Evolutionary conservation across 2,888 invertebrate species (phyloP), one percentile per base, ranked within the genome.

Genomic region (Epistrophe grossulariae): DNA sequence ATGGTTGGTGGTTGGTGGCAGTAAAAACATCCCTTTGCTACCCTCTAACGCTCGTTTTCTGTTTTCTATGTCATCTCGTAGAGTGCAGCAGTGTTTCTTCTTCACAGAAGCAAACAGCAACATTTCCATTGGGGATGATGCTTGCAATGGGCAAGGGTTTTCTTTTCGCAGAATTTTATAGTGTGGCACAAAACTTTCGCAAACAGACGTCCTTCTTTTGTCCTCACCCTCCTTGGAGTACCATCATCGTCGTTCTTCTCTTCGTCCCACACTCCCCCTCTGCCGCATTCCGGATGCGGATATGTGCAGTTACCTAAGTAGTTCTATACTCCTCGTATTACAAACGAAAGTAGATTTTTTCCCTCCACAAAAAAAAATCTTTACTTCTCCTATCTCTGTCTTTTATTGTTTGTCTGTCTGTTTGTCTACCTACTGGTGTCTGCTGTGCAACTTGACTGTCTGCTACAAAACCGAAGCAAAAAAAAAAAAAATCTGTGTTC

Each of bases 141-240:
- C 31, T 11, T 50, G 2, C 35, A 31, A 4, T 31, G 24, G 15
- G 64, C 48, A 48, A 60, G 38, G 62, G 62, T 55, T 79, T 84
- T 71, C 71, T 38, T 76, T 79, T 80, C 59, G 79, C 62, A 84
- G 62, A 71, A 79, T 84, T 76, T 84, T 55, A 55, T 40, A 72
- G 80, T 48, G 76, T 77, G 72, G 71, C 72, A 80, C 84, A 80
- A 77, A 84, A 80, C 80, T 72, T 80, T 84, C 84, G 68, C 80
- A 84, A 84, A 84, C 84, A 84, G 84, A 80, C 80, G 80, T 84
- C 80, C 80, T 84, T 84, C 64, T 80, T 80, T 79, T 79, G 84
- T 84, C 84, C 80, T 76, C 76, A 19, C 31, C 43, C 76, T 76
- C 71, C 28, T 45, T 72, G 80, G 24, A 55, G 72, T 48, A 60